Evolutionary conservation across 2,888 invertebrate species (phyloP).

Genomic region (Apantesis nais): DNA sequence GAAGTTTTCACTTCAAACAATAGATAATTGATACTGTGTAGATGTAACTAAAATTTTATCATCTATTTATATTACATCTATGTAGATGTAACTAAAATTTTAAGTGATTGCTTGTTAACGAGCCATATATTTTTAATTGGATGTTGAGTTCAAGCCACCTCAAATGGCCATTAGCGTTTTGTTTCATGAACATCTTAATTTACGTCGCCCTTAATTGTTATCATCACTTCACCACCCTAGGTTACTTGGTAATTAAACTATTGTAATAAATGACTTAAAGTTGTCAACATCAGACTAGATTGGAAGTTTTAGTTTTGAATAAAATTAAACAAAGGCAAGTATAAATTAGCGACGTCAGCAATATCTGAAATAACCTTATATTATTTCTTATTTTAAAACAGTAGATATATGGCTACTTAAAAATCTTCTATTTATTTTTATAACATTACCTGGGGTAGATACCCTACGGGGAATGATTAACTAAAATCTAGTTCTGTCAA

Average conservation of each 20-base stretch:
- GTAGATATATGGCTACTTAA: neutral
- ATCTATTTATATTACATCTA: too few relatives aligned
- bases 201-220: constrained; percentile 12
- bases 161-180: constrained; percentile 8
- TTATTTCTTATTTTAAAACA: neutral
- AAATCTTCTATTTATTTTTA: neutral
- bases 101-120: constrained; percentile 11
- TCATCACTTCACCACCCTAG: constrained; percentile 5
- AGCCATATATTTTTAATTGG: constrained; percentile 20
- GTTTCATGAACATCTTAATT: constrained; percentile 14
- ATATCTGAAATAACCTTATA: too few relatives aligned
- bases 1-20: too few relatives aligned
- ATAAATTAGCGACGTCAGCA: neutral
- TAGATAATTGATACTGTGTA: too few relatives aligned
- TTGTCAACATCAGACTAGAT: neutral
- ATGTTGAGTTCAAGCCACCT: constrained; percentile 12
- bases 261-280: neutral
- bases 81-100: neutral
- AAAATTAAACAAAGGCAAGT: neutral
- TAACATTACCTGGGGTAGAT: neutral
- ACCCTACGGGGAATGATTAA: neutral
- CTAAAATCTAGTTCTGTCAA: neutral
- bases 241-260: neutral
- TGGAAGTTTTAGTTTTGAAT: too few relatives aligned
- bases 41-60: too few relatives aligned